Evolutionary conservation across 2,113 vertebrate genomes (phyloP), one percentile per base, ranked within the genome.

Genomic region (Eira barbara): DNA sequence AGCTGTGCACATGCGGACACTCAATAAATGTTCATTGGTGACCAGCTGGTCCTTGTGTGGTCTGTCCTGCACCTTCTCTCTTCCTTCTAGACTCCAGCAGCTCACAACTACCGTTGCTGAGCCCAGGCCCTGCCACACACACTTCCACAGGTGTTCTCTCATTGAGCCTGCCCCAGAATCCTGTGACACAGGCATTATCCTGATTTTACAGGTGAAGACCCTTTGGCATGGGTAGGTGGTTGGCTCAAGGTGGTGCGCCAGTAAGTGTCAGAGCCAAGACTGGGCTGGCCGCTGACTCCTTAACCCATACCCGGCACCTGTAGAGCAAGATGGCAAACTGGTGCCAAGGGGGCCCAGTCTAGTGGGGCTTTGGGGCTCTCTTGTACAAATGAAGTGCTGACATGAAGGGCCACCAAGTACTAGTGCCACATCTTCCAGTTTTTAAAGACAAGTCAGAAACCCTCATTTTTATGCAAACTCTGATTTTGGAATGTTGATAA

Each of bases 11-110:
- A 96, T 97, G 97, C 98, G 97, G 93, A 98, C 97, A 94, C 96
- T 97, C 96, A 98, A 98, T 98, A 98, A 98, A 98, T 87, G 95
- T 97, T 98, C 86, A 95, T 95, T 95, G 96, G 79, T 98, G 98
- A 98, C 71, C 34, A 83, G 71, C 39, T 92, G 87, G 49, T 31
- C 92, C 65, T 59, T 52, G 59, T 47, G 76, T 96, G 67, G 34
- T 98, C 90, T 85, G 69, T 95, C 63, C 83, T 36, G 17, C 15
- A 76, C 82, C 73, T 59, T 67, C 80, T 74, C 42, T 47, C 49
- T 67, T 42, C 74, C 12, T 63, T 39, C 82, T 14, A 27, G 78
- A 39, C 20, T 29, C 47, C 4, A 23, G 47, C 71, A 42, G 39
- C 80, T 83, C 89, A 71, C 25, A 6, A 4, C 73, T 76, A 3